A percentile compares a stretch with the other conserved stretches of the same genome.
phyloP scores from a whole-genome alignment of 2,888 invertebrate genomes.

The Trissonchulus latispiculum region DNA sequence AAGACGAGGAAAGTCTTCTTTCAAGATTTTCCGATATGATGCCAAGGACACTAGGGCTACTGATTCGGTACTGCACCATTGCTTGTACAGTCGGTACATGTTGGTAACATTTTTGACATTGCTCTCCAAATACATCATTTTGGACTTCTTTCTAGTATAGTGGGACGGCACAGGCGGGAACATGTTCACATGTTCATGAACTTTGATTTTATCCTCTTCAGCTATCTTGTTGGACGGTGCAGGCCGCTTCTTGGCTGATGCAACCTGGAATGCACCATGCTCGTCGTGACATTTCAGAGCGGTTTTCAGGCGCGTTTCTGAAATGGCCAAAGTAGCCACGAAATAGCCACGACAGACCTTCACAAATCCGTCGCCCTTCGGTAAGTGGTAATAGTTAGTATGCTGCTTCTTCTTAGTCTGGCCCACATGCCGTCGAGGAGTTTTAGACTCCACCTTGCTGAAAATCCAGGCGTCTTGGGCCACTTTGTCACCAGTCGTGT shows the following conservation, averaged over 20 bases:
- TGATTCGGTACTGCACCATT: not conserved
- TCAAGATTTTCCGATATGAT: not conserved
- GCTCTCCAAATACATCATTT: not conserved
- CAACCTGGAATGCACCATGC: not conserved
- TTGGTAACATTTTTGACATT: constrained; percentile 1
- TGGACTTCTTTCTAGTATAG: constrained; percentile 2
- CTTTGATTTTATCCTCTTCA: not conserved
- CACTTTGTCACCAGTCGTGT: not conserved
- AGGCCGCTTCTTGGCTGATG: not conserved
- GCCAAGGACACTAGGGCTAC: not conserved
- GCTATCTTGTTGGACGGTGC: not conserved
- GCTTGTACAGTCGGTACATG: constrained; percentile 17
- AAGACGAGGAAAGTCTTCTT: not conserved
- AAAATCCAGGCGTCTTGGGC: not conserved
- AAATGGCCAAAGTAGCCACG: not conserved
- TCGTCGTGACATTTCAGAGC: not conserved
- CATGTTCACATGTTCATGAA: constrained; percentile 5
- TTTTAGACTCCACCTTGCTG: not conserved
- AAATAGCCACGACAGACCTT: not conserved
- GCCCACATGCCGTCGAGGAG: not conserved
- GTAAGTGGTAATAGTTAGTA: not conserved
- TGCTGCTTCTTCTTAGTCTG: not conserved
- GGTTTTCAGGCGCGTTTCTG: not conserved
- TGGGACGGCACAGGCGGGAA: constrained; percentile 6
- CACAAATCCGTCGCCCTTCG: not conserved